A percentile compares a stretch with the other conserved stretches of the same genome.
Evolutionary conservation across 2,888 invertebrate genomes (phyloP).

Genomic region (Pasiphila rectangulata): DNA sequence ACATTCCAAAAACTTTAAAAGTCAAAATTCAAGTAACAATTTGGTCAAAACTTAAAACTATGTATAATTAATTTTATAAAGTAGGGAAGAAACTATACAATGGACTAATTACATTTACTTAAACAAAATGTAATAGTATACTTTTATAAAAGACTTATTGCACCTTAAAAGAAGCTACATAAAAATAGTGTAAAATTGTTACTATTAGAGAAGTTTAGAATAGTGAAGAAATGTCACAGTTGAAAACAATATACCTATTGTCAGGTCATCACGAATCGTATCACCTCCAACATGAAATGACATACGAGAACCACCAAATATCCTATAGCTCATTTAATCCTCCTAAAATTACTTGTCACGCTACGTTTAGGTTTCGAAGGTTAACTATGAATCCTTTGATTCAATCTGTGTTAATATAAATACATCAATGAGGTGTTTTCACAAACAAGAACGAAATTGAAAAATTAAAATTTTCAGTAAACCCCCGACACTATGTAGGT

Average conservation of each 20-base stretch:
- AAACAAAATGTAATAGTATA: constrained; percentile 24
- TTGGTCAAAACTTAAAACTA: constrained; percentile 30
- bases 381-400: too few species aligned
- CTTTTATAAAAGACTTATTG: constrained; percentile 41
- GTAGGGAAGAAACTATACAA: constrained; percentile 27
- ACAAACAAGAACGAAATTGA: too few species aligned
- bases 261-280: too few species aligned
- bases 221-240: background rate
- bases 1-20: constrained; percentile 14
- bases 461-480: too few species aligned
- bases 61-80: constrained; percentile 19
- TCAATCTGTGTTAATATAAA: too few species aligned
- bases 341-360: too few species aligned
- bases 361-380: too few species aligned
- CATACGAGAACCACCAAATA: too few species aligned
- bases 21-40: constrained; percentile 23
- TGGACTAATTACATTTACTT: constrained; percentile 29
- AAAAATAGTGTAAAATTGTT: constrained; percentile 17
- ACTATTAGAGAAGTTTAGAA: background rate
- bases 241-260: background rate
- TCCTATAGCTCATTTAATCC: too few species aligned
- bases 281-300: too few species aligned
- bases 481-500: too few species aligned
- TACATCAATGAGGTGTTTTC: too few species aligned
- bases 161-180: constrained; percentile 39